Evolutionary conservation across 2,888 invertebrate genomes (phyloP).

Genomic region (Maniola hyperantus): DNA sequence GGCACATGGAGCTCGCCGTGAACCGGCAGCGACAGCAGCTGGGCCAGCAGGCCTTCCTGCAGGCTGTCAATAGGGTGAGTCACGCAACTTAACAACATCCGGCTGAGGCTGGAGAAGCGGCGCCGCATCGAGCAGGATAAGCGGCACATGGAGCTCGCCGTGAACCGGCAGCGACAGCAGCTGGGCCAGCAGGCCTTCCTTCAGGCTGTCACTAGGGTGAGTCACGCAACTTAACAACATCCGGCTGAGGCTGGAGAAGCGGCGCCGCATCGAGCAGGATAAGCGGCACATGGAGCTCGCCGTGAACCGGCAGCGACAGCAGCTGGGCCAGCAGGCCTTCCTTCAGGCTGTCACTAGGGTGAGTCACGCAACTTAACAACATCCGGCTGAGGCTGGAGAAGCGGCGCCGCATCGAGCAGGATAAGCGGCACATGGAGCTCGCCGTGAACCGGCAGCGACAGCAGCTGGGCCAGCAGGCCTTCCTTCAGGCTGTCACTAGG

Average conservation of each 20-base stretch:
- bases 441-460: slow-evolving; percentile 93
- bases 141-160: slow-evolving; percentile 82
- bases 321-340: slow-evolving; percentile 95
- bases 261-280: slow-evolving; percentile 95
- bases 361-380: slow-evolving; percentile 89
- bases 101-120: slow-evolving; percentile 95
- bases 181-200: slow-evolving; percentile 96
- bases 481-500: slow-evolving; percentile 93
- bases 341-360: slow-evolving; percentile 94
- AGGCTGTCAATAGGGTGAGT: slow-evolving; percentile 91
- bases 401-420: slow-evolving; percentile 94
- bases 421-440: slow-evolving; percentile 93
- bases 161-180: slow-evolving; percentile 93
- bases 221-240: slow-evolving; percentile 93
- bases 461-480: slow-evolving; percentile 95
- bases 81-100: slow-evolving; percentile 92
- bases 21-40: slow-evolving; percentile 93
- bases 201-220: slow-evolving; percentile 92
- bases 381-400: slow-evolving; percentile 96
- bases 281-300: slow-evolving; percentile 94
- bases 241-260: slow-evolving; percentile 94
- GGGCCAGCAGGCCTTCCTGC: slow-evolving; percentile 96
- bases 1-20: slow-evolving; percentile 92
- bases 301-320: slow-evolving; percentile 92
- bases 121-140: slow-evolving; percentile 96